These are phyloP conservation scores for Stictocephala bisonia DNA, from an alignment of 2,888 invertebrate species.

Conservation along the genomic window DNA sequence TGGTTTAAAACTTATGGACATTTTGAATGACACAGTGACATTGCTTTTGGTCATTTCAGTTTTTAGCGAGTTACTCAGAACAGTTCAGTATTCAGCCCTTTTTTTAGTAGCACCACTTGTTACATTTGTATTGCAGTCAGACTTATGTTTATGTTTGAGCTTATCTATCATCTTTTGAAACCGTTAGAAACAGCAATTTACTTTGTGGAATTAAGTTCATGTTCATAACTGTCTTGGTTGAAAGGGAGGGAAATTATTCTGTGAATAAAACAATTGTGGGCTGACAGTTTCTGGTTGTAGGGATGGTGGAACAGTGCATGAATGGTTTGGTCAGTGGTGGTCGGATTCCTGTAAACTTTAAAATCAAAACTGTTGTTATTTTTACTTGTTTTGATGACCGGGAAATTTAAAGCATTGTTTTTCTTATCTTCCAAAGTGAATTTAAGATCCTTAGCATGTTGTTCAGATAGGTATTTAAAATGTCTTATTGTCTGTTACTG, in stretches of 20 bases:
- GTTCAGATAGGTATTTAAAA: not conserved
- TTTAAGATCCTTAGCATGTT: not conserved
- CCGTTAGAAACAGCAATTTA: no score
- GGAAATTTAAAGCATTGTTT: not conserved
- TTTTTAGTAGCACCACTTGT: no score
- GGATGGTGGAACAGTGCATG: conserved; percentile 13
- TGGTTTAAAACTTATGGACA: no score
- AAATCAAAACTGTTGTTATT: not conserved
- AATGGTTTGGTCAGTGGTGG: not conserved
- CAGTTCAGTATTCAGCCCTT: no score
- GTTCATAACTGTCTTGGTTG: not conserved
- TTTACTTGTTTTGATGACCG: not conserved
- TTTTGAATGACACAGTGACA: no score
- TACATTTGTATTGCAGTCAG: no score
- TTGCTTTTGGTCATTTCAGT: no score
- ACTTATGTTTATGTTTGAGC: no score
- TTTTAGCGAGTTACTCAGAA: no score
- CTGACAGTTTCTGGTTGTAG: not conserved
- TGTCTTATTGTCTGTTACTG: not conserved
- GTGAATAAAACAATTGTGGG: conserved; percentile 1
- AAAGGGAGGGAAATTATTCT: not conserved
- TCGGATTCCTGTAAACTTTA: not conserved
- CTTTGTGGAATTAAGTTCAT: no score
- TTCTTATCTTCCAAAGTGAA: not conserved
- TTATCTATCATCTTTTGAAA: no score